phyloP scores from a whole-genome alignment of 2,888 invertebrate species.

The Balanococcus diminutus region DNA sequence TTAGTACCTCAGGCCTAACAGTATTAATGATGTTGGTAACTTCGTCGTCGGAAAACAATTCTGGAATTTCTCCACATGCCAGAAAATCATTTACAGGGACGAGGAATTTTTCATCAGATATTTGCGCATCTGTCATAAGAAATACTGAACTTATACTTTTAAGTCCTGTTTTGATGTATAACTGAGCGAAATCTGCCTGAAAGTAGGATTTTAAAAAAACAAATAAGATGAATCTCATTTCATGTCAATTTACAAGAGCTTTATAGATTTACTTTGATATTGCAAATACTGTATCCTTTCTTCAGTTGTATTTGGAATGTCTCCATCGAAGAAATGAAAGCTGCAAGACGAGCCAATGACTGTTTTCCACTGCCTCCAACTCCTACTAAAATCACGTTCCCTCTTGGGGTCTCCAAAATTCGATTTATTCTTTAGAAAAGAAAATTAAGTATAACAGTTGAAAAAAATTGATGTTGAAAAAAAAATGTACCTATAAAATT shows the following conservation, averaged over 20 bases:
- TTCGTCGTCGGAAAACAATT: constrained; percentile 88
- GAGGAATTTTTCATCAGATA: constrained; percentile 87
- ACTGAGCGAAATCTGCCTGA: constrained; percentile 67
- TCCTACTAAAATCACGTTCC: constrained; percentile 89
- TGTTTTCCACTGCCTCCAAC: constrained; percentile 96
- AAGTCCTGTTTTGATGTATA: constrained; percentile 87
- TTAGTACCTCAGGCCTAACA: constrained; percentile 78
- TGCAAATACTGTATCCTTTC: constrained; percentile 83
- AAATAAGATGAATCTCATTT: too few species aligned
- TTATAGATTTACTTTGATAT: constrained; percentile 71
- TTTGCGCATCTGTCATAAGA: constrained; percentile 92
- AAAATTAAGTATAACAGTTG: background rate
- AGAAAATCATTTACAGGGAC: constrained; percentile 92
- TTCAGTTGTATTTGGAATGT: constrained; percentile 92
- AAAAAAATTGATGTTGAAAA: background rate
- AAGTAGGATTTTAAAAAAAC: too few species aligned
- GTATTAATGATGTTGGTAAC: constrained; percentile 82
- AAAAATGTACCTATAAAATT: background rate
- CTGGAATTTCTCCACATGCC: constrained; percentile 92
- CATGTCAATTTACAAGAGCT: too few species aligned
- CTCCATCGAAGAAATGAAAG: constrained; percentile 88
- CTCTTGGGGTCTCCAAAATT: constrained; percentile 88
- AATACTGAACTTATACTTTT: constrained; percentile 86
- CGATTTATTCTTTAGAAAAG: constrained; percentile 77
- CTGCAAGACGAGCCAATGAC: constrained; percentile 83